Percentiles rank a stretch among this genome's conserved stretches.
Evolutionary conservation across 1,140 invertebrate genomes (phyloP).

Genomic region (Octopus bimaculoides): DNA sequence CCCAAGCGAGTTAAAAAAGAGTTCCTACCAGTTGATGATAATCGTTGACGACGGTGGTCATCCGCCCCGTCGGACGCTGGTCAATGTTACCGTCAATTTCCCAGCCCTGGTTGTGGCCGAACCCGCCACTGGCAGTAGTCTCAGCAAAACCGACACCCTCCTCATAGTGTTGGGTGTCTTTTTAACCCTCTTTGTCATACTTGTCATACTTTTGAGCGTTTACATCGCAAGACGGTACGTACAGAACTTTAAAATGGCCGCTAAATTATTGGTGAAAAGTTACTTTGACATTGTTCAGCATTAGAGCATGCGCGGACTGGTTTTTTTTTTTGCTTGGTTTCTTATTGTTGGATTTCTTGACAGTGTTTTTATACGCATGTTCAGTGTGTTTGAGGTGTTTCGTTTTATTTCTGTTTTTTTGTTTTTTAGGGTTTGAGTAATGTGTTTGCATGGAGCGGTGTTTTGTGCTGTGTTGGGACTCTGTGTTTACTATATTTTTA

Average conservation of each 20-base stretch:
- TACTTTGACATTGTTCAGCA: not conserved
- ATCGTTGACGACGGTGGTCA: not conserved
- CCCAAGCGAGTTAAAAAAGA: not conserved
- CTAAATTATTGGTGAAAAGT: not conserved
- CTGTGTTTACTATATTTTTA: no score
- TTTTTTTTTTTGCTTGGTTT: no score
- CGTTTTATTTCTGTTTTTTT: no score
- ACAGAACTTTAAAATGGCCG: not conserved
- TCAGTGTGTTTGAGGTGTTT: no score
- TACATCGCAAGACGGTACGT: conserved; percentile 4
- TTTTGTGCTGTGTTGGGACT: no score
- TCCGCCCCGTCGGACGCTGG: not conserved
- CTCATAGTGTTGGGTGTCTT: not conserved
- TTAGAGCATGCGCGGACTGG: not conserved
- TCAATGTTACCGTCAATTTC: not conserved
- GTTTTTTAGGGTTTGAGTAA: no score
- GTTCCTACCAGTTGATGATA: not conserved
- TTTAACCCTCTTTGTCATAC: not conserved
- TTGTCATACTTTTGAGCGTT: not conserved
- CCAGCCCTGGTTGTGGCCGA: not conserved
- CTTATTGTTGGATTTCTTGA: no score
- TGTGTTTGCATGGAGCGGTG: no score
- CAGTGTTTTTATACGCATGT: no score
- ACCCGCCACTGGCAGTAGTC: not conserved
- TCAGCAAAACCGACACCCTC: not conserved